These are phyloP conservation scores for Botia kubotai DNA, from an alignment of 2,797 vertebrate genomes.

Conservation along the genomic window DNA sequence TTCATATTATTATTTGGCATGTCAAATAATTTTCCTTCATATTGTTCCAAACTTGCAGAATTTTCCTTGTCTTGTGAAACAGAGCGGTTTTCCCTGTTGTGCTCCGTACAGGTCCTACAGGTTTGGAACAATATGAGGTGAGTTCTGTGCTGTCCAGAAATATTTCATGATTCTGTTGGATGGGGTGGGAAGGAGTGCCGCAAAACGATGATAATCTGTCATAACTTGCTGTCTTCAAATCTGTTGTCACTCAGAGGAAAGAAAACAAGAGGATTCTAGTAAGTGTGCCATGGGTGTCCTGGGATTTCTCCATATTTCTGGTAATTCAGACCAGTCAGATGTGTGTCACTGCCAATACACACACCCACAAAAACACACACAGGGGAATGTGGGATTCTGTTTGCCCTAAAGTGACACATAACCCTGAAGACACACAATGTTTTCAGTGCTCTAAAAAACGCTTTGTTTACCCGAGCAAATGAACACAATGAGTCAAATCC, in stretches of 20 bases:
- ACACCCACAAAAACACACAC: constrained; percentile 24
- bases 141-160: too few species aligned
- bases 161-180: too few species aligned
- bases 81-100: not conserved
- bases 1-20: not conserved
- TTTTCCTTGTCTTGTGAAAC: not conserved
- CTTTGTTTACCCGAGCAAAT: constrained; percentile 12
- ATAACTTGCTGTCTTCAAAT: not conserved
- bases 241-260: not conserved
- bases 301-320: constrained; percentile 48
- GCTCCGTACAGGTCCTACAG: not conserved
- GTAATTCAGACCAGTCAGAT: constrained; percentile 49
- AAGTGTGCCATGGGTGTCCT: constrained; percentile 23
- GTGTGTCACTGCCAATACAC: constrained; percentile 31
- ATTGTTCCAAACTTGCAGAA: not conserved
- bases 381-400: constrained; percentile 33
- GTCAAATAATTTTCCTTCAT: not conserved
- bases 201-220: not conserved
- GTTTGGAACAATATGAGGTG: not conserved
- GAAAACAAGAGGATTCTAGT: not conserved
- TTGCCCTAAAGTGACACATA: constrained; percentile 52
- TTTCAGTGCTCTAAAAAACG: constrained; percentile 49
- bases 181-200: not conserved
- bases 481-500: constrained; percentile 35
- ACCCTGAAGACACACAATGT: constrained; percentile 31